A percentile compares a stretch with the other conserved stretches of the same genome.
Evolutionary conservation across 2,113 vertebrate species (phyloP).

Genomic region (Neotoma lepida): DNA sequence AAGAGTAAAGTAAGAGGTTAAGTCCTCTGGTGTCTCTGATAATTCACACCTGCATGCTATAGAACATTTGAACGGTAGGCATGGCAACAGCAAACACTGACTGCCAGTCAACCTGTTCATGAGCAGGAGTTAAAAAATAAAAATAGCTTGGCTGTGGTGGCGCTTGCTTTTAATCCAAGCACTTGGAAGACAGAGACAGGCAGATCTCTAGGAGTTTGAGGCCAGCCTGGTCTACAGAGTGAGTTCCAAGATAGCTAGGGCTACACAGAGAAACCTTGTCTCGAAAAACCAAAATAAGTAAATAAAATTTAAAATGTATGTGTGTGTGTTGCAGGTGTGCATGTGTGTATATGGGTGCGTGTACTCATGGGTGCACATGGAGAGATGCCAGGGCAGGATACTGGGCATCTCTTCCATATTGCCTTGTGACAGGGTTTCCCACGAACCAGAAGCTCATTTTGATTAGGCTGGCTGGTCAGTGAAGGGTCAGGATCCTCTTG

Average conservation of each 20-base stretch:
- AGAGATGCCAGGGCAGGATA: too few species aligned
- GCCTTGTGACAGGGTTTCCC: not conserved
- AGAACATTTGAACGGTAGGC: not conserved
- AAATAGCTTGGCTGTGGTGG: not conserved
- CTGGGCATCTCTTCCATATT: too few species aligned
- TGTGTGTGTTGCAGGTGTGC: not conserved
- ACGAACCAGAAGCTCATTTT: not conserved
- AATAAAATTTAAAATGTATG: not conserved
- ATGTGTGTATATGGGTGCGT: not conserved
- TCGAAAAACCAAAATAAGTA: not conserved
- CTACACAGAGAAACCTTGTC: not conserved
- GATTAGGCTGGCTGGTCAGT: not conserved
- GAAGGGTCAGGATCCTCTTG: too few species aligned
- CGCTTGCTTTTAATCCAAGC: not conserved
- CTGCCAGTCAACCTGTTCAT: rapidly evolving
- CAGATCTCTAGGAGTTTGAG: not conserved
- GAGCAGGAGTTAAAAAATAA: not conserved
- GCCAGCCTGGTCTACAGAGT: not conserved
- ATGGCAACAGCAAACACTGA: too few species aligned
- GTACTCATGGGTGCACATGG: not conserved
- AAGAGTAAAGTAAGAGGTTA: not conserved
- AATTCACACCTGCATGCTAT: rapidly evolving
- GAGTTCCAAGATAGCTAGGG: not conserved
- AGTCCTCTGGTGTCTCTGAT: not conserved
- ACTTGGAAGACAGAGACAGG: not conserved